Conservation (phyloP, 2,888 invertebrate genomes). For the Automeris io region DNA sequence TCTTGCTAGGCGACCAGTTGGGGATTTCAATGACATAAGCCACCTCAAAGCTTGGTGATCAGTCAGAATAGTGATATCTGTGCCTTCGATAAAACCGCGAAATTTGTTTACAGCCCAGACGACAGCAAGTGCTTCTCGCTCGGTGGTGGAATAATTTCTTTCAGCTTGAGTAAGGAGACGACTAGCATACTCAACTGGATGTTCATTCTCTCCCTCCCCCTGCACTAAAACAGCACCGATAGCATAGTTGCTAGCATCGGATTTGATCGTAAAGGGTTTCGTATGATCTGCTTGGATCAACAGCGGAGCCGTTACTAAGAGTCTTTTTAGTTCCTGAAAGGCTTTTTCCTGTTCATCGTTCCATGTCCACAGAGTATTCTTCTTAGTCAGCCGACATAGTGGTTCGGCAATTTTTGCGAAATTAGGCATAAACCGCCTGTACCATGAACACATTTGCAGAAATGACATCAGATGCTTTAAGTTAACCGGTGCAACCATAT, state of each 20-base stretch:
- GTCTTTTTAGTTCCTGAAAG: background rate
- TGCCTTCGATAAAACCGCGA: too few relatives aligned
- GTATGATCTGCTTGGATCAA: too few relatives aligned
- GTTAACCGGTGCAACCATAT: constrained; percentile 19
- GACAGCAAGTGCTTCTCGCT: constrained; percentile 28
- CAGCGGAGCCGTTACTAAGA: background rate
- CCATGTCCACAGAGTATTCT: background rate
- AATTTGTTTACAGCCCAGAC: too few relatives aligned
- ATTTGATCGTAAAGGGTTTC: background rate
- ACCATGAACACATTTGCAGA: constrained; percentile 24
- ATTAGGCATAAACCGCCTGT: constrained; percentile 12
- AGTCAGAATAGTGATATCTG: constrained; percentile 33
- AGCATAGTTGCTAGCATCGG: background rate
- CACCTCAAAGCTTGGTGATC: constrained; percentile 53
- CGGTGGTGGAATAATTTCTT: constrained; percentile 38
- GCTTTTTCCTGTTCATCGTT: background rate
- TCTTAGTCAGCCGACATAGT: constrained; percentile 13
- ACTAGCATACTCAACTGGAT: constrained; percentile 17
- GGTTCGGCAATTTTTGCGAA: constrained; percentile 15
- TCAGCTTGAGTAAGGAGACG: constrained; percentile 21
- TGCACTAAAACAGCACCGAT: background rate
- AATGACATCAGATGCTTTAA: constrained; percentile 24
- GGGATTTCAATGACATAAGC: constrained; percentile 36
- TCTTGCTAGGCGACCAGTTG: constrained; percentile 40
- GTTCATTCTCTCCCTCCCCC: constrained; percentile 14